A percentile compares a stretch with the other conserved stretches of the same genome.
phyloP scores from a whole-genome alignment of 2,113 vertebrate genomes.

The Taurulus bubalis region DNA sequence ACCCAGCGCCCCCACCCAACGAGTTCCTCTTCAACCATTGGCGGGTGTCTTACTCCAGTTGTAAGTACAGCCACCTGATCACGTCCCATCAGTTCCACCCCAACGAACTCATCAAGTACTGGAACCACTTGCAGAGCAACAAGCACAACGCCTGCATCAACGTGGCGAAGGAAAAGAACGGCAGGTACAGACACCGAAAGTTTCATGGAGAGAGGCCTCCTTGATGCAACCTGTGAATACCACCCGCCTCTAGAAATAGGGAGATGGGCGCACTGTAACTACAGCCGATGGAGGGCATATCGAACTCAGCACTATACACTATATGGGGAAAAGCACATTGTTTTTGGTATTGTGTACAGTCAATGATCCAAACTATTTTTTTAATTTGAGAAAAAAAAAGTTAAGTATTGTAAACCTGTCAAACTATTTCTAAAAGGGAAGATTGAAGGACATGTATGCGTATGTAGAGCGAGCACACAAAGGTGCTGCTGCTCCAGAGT shows the following conservation, averaged over 20 bases:
- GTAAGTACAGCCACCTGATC: conserved; percentile 98
- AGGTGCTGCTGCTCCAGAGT: conserved; percentile 44
- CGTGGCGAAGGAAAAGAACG: conserved; percentile 90
- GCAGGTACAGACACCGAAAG: conserved; percentile 90
- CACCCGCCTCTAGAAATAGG: neutral
- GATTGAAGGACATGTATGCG: conserved; percentile 19
- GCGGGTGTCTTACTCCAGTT: conserved; percentile 97
- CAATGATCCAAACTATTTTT: conserved; percentile 83
- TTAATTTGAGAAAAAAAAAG: conserved; percentile 73
- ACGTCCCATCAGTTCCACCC: conserved; percentile 98
- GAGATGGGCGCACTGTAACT: conserved; percentile 26
- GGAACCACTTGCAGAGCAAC: conserved; percentile 98
- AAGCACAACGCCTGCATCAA: conserved; percentile 98
- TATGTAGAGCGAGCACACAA: conserved; percentile 64
- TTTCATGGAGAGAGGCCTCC: conserved; percentile 86
- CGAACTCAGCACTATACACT: conserved; percentile 72
- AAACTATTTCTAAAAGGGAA: conserved; percentile 64
- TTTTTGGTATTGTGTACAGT: conserved; percentile 84
- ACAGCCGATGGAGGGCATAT: conserved; percentile 49
- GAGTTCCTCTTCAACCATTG: conserved; percentile 98
- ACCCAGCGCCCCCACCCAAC: conserved; percentile 94
- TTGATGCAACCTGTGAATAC: conserved; percentile 51
- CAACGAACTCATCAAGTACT: conserved; percentile 95
- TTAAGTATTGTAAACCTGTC: conserved; percentile 76
- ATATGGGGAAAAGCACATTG: conserved; percentile 82